Evolutionary conservation across 2,113 vertebrate species (phyloP).

Genomic region (Paraplagusia blochii): DNA sequence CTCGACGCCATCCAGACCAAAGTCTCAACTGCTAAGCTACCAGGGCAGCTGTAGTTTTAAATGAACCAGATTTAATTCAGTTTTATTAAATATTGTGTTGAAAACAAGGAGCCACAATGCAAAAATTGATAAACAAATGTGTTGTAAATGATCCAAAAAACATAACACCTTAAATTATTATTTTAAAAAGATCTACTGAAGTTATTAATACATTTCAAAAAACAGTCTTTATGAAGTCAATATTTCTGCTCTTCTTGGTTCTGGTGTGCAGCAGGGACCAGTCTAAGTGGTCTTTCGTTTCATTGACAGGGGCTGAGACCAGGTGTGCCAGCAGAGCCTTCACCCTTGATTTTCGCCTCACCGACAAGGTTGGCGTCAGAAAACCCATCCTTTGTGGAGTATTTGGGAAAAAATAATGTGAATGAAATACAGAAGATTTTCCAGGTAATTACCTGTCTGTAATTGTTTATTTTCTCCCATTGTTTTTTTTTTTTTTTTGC

Average conservation of each 20-base stretch:
- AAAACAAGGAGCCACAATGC: too few species aligned
- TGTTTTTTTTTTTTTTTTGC: not conserved
- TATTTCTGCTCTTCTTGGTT: not conserved
- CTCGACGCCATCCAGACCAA: too few species aligned
- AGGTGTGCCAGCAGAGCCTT: conserved; percentile 73
- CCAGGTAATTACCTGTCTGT: conserved; percentile 77
- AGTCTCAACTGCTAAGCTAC: too few species aligned
- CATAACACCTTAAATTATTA: too few species aligned
- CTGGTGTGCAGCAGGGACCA: not conserved
- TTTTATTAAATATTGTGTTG: too few species aligned
- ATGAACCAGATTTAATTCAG: too few species aligned
- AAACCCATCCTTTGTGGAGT: conserved; percentile 62
- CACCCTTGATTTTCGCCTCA: conserved; percentile 80
- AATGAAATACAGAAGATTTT: conserved; percentile 87
- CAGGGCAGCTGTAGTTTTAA: too few species aligned
- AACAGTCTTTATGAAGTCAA: not conserved
- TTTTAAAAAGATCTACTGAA: too few species aligned
- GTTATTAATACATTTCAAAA: too few species aligned
- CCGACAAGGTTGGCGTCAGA: conserved; percentile 80
- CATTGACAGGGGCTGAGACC: conserved; percentile 83
- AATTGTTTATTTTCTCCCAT: not conserved
- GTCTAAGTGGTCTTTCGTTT: conserved; percentile 6
- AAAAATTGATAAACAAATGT: too few species aligned
- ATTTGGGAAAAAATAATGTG: conserved; percentile 80
- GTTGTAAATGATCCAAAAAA: too few species aligned